Evolutionary conservation across 2,113 vertebrate species (phyloP).

Genomic region (Calyptommatus sinebrachiatus): DNA sequence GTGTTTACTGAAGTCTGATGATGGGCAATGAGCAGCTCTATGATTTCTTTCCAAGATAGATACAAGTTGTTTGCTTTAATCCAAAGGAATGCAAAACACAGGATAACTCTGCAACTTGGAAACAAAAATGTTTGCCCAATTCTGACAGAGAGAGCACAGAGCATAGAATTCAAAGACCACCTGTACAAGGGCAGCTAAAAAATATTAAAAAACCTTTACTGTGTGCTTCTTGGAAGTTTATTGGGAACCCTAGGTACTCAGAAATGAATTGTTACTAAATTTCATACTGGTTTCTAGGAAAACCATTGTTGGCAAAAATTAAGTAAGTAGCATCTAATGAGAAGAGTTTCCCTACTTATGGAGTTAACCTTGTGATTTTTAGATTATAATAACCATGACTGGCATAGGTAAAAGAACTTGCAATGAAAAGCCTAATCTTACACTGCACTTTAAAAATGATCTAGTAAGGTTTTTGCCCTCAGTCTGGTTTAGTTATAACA

Average conservation of each 20-base stretch:
- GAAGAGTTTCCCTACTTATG: rapidly evolving
- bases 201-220: neutral
- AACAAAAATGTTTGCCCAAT: slow-evolving; percentile 5
- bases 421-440: neutral
- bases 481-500: neutral
- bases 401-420: neutral
- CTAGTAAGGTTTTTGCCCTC: neutral
- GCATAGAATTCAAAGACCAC: slow-evolving; percentile 12
- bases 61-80: slow-evolving; percentile 27
- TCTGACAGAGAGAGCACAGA: neutral
- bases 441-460: too few relatives aligned
- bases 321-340: neutral
- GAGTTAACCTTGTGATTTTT: neutral
- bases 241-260: neutral
- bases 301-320: neutral
- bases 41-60: slow-evolving; percentile 20
- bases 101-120: slow-evolving; percentile 6
- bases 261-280: neutral
- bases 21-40: slow-evolving; percentile 9
- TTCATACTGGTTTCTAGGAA: neutral
- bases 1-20: slow-evolving; percentile 11
- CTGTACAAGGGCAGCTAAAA: neutral
- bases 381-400: neutral
- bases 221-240: neutral
- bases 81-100: slow-evolving; percentile 37